Conservation (phyloP, 2,113 vertebrate genomes). For the Crotalus viridis region DNA sequence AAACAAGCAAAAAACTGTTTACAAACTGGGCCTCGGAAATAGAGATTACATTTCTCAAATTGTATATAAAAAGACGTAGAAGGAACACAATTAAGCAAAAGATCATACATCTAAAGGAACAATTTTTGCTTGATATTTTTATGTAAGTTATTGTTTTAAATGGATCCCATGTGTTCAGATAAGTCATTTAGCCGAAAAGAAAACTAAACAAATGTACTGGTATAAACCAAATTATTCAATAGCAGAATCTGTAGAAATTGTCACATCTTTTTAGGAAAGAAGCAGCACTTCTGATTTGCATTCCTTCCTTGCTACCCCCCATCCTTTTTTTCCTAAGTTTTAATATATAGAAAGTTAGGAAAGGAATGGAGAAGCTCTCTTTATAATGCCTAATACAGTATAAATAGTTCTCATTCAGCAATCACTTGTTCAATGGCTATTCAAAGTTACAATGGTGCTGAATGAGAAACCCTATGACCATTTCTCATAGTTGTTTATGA, state of each 20-base stretch:
- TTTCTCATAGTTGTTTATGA: not conserved
- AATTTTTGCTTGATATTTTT: accelerated
- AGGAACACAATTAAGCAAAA: constrained; percentile 4
- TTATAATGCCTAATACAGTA: not conserved
- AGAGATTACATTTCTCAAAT: constrained; percentile 26
- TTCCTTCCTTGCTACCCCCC: not conserved
- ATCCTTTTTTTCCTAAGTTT: not conserved
- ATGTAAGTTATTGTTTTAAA: constrained; percentile 15
- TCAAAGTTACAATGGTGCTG: not conserved
- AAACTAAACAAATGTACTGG: not conserved
- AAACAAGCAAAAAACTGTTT: constrained; percentile 28
- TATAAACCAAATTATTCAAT: not conserved
- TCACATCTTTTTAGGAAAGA: not conserved
- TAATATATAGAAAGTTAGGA: too few relatives aligned
- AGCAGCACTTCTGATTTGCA: not conserved
- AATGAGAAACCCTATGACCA: not conserved
- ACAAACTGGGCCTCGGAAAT: constrained; percentile 40
- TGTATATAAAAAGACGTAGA: constrained; percentile 23
- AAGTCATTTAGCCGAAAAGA: not conserved
- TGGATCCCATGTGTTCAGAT: not conserved
- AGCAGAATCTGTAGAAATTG: not conserved
- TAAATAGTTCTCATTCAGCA: not conserved
- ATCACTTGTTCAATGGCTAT: not conserved
- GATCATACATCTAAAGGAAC: not conserved
- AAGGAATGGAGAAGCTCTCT: not conserved